Base-by-base conservation (phyloP, 1,140 invertebrate genomes). In the Pseudomyrmex sp. region DNA sequence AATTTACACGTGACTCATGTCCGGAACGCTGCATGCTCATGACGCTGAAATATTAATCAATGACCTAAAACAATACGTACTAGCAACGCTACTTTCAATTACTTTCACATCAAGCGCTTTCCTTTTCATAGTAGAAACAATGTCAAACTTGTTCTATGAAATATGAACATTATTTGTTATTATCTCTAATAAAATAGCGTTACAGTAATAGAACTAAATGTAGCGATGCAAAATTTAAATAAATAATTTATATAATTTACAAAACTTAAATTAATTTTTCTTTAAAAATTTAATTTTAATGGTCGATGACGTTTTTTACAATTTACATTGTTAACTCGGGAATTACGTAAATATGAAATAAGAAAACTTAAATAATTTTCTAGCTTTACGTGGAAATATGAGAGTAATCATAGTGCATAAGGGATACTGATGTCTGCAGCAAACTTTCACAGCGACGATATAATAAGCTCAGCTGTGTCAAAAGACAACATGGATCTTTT, bases 71-170 rank as follows among this genome's bases (percentile, higher is more conserved):
- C 44, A 79, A 69, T 69, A 69, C 52, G 10, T 77, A 46, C 73
- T 7, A 58, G 52, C 15, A 46, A 69, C 26, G 52, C 2, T 79
- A 79, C 65, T 79, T 70, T 79, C 76, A 79, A 79, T 79, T 79
- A 79, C 65, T 79, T 79, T 79, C 76, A 79, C 76, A n/a, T 70
- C 35, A 58, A 18, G 44, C 50, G 75, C 66, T 79, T 79, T 70
- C 52, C 65, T 79, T 79, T 79, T 69, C 76, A 79, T 26, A 70
- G 20, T 9, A 52, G 35, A 77, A 58, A 77, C 75, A 79, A 58
- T 79, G 63, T 58, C n/a, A 20, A 46, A 48, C 52, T 46, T 58
- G 35, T 12, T 46, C 59, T 58, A 75, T 52, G 23, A 58, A 50
- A 15, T 23, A 23, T 23, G 20, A 23, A 23, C 20, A 59, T 50